These are phyloP conservation scores for Pteropus rufus DNA, from an alignment of 2,797 vertebrate species.

Conservation along the genomic window DNA sequence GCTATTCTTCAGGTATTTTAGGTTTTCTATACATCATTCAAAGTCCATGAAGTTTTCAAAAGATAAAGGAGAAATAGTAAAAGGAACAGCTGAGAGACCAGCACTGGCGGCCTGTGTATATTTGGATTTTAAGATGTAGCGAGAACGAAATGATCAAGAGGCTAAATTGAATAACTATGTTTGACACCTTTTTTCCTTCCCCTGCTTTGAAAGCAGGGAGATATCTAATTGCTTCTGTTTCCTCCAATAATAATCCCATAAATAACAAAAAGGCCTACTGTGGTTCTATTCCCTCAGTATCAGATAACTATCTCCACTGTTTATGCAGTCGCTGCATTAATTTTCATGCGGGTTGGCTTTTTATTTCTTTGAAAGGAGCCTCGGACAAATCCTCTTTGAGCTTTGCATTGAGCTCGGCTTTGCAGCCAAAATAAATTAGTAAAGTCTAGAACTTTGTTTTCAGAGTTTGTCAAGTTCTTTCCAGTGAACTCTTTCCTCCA, in stretches of 20 bases:
- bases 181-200: constrained; percentile 76
- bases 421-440: constrained; percentile 94
- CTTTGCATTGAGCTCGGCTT: constrained; percentile 79
- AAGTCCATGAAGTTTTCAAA: constrained; percentile 23
- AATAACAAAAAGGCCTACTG: constrained; percentile 73
- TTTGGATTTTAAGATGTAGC: constrained; percentile 73
- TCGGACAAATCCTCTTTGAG: constrained; percentile 81
- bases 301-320: constrained; percentile 71
- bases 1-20: background rate
- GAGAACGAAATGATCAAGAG: constrained; percentile 76
- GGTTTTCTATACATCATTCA: background rate
- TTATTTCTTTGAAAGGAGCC: constrained; percentile 75
- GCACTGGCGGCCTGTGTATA: constrained; percentile 42
- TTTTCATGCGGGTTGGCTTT: constrained; percentile 76
- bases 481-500: constrained; percentile 84
- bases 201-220: constrained; percentile 59
- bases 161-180: constrained; percentile 78
- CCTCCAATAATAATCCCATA: constrained; percentile 74
- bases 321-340: constrained; percentile 68
- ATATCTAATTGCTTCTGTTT: constrained; percentile 75
- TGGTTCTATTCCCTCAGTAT: constrained; percentile 62
- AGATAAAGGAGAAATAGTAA: constrained; percentile 22
- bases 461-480: constrained; percentile 91
- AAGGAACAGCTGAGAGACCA: background rate
- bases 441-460: constrained; percentile 89